phyloP scores from a whole-genome alignment of 2,797 vertebrate species.

The Phoebastria nigripes region DNA sequence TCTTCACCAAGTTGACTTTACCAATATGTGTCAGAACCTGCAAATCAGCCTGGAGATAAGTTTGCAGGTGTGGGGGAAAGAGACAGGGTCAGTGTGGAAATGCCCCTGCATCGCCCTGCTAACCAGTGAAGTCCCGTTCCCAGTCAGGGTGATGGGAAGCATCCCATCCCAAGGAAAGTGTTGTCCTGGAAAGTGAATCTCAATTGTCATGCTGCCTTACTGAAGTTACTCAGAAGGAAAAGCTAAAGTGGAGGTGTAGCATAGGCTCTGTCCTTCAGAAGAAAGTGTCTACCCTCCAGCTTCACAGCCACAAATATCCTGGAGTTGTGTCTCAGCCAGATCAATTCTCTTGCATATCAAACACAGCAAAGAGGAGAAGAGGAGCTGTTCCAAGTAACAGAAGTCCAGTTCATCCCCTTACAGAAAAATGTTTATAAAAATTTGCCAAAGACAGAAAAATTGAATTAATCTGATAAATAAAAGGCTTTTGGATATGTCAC shows the following conservation, averaged over 20 bases:
- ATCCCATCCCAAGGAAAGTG: fast-evolving
- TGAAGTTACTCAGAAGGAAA: not conserved
- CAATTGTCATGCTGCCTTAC: not conserved
- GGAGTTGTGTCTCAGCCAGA: not conserved
- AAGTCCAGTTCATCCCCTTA: not conserved
- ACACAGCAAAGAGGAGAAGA: not conserved
- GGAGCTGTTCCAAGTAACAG: not conserved
- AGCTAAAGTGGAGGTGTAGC: not conserved
- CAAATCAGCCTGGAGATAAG: not conserved
- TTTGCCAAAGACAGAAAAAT: not conserved
- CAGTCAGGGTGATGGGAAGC: not conserved
- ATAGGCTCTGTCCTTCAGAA: not conserved
- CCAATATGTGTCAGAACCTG: not conserved
- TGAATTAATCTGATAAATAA: not conserved
- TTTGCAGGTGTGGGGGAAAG: not conserved
- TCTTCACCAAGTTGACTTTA: not conserved
- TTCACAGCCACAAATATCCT: not conserved
- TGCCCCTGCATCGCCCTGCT: not conserved
- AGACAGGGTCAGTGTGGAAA: not conserved
- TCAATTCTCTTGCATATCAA: not conserved
- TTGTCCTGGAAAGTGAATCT: not conserved
- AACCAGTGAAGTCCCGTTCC: not conserved
- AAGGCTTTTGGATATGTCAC: not conserved
- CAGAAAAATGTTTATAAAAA: not conserved
- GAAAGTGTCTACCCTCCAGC: not conserved